Evolutionary conservation across 2,797 vertebrate genomes (phyloP).

Genomic region (Sardinella longiceps): DNA sequence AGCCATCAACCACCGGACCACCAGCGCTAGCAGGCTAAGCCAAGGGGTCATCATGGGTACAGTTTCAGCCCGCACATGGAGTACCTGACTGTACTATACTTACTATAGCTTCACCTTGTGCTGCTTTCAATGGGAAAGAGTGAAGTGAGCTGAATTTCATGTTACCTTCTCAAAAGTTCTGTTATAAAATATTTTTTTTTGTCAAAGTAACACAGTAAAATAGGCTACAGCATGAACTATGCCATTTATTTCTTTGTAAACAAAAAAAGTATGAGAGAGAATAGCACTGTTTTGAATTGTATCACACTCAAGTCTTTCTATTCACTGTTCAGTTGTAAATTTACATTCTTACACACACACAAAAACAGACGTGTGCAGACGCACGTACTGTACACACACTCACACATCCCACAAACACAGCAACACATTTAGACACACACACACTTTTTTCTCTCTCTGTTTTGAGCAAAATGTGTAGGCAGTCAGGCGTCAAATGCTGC

Average conservation of each 20-base stretch:
- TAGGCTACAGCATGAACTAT: too few species aligned
- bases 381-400: background rate
- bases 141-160: background rate
- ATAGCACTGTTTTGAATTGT: background rate
- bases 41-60: constrained; percentile 19
- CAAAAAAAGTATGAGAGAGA: background rate
- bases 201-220: background rate
- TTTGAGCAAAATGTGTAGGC: background rate
- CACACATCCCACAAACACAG: background rate
- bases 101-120: background rate
- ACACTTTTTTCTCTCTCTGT: background rate
- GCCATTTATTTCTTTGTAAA: background rate
- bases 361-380: background rate
- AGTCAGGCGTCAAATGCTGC: background rate
- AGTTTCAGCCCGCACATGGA: constrained; percentile 34
- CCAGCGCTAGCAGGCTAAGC: constrained; percentile 10
- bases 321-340: background rate
- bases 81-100: background rate
- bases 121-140: background rate
- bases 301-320: background rate
- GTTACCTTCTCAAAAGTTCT: background rate
- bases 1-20: background rate
- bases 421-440: background rate
- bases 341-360: background rate
- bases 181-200: background rate